phyloP scores from a whole-genome alignment of 1,140 invertebrate species.

The Diploscapter pachys region DNA sequence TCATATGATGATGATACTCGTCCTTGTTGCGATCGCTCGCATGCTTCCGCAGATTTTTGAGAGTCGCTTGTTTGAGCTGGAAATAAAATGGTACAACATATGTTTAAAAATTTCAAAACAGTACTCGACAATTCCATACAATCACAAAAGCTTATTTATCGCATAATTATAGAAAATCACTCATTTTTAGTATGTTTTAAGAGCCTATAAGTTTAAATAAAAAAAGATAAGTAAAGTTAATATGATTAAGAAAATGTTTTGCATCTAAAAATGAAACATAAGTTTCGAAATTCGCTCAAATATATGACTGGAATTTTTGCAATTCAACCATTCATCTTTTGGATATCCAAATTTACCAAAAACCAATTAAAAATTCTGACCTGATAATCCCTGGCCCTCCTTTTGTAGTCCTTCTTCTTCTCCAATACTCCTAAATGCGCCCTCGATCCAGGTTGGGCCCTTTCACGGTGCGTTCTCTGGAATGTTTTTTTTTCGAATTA shows the following conservation, averaged over 20 bases:
- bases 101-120: too few species aligned
- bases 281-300: too few species aligned
- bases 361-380: constrained; percentile 65
- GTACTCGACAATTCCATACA: too few species aligned
- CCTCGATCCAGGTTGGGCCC: constrained; percentile 63
- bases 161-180: too few species aligned
- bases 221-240: too few species aligned
- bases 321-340: too few species aligned
- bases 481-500: neutral
- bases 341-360: neutral
- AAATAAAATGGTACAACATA: neutral
- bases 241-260: too few species aligned
- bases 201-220: too few species aligned
- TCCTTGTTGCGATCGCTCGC: constrained; percentile 91
- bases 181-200: too few species aligned
- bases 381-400: constrained; percentile 69
- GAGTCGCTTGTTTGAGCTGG: constrained; percentile 64
- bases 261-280: too few species aligned
- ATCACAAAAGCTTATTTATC: too few species aligned
- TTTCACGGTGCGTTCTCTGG: constrained; percentile 15
- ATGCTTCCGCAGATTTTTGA: constrained; percentile 77
- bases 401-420: constrained; percentile 92
- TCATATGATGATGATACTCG: constrained; percentile 98
- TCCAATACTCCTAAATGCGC: constrained; percentile 82
- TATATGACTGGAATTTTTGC: too few species aligned